Evolutionary conservation across 2,888 invertebrate species (phyloP).

Genomic region (Dioctria rufipes): DNA sequence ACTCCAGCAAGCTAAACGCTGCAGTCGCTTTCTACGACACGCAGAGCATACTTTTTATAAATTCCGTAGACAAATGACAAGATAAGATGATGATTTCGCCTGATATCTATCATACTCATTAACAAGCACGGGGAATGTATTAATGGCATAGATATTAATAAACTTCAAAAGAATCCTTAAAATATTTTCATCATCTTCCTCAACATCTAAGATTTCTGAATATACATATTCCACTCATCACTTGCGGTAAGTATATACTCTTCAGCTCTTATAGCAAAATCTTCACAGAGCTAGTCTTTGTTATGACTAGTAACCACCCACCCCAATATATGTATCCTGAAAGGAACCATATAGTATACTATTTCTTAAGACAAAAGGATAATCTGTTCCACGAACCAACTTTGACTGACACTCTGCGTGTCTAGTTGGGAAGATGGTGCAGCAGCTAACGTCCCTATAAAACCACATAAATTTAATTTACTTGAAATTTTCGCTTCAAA

Average conservation of each 20-base stretch:
- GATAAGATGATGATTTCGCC: too few species aligned
- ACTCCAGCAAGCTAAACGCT: too few species aligned
- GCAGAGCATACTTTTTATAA: too few species aligned
- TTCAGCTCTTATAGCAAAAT: too few species aligned
- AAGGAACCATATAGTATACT: background rate
- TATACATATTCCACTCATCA: too few species aligned
- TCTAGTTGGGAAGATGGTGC: background rate
- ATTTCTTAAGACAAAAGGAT: slow-evolving; percentile 15
- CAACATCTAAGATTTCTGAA: background rate
- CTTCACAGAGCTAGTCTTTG: too few species aligned
- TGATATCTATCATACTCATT: too few species aligned
- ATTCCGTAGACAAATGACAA: too few species aligned
- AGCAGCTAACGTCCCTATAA: slow-evolving; percentile 7
- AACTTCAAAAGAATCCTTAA: background rate
- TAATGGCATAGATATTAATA: background rate
- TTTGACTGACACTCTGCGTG: background rate
- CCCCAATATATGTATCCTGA: background rate
- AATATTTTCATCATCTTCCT: slow-evolving; percentile 41
- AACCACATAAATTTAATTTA: slow-evolving; percentile 52
- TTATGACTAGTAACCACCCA: too few species aligned
- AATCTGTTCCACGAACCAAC: background rate
- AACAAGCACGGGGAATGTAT: too few species aligned
- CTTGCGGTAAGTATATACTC: too few species aligned
- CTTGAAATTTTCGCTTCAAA: slow-evolving; percentile 43
- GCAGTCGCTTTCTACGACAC: too few species aligned